Evolutionary conservation across 2,888 invertebrate species (phyloP), one percentile per base, ranked within the genome.

Genomic region (Teleiodes luculella): DNA sequence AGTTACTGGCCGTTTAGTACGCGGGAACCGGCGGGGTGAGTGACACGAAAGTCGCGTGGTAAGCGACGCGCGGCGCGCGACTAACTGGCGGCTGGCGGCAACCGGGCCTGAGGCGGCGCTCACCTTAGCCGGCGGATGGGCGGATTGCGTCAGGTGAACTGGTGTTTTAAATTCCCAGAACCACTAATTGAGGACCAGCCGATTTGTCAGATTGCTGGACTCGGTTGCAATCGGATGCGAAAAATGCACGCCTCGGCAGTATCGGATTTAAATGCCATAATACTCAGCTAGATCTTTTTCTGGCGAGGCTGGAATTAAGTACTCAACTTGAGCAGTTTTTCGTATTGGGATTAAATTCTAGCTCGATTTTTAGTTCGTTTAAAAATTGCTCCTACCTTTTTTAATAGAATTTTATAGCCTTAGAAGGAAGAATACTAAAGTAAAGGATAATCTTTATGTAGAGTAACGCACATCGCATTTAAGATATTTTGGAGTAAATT

Each of bases 71-170:
- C 78, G 72, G 58, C 71, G 68, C 74, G 78, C 78, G 82, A 77
- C 68, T 67, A 73, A 84, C 83, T 79, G 80, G 60, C 69, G 57
- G 59, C 63, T 53, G 24, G 24, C 78, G 80, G 60, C 69, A 56
- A 59, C 63, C 52, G 24, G 24, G 24, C 24, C 24, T n/a, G 24
- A 60, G 59, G 54, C 62, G 62, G 67, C 56, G 39, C 53, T 43
- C 59, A 62, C 62, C 59, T 62, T 49, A 24, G n/a, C 24, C 3
- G 24, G 52, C 54, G 57, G 57, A 57, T 60, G 56, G 57, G 53
- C 52, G 50, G 52, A 53, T 20, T 39, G 59, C 59, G 60, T 57
- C 54, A 46, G 46, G 46, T 46, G 16, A 46, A 33, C 33, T 8
- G 2, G 2, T 10, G 4, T 8, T n/a, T 41, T 41, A 41, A 41